Conservation (phyloP, 2,888 invertebrate genomes). For the Ophioninae sp. region DNA sequence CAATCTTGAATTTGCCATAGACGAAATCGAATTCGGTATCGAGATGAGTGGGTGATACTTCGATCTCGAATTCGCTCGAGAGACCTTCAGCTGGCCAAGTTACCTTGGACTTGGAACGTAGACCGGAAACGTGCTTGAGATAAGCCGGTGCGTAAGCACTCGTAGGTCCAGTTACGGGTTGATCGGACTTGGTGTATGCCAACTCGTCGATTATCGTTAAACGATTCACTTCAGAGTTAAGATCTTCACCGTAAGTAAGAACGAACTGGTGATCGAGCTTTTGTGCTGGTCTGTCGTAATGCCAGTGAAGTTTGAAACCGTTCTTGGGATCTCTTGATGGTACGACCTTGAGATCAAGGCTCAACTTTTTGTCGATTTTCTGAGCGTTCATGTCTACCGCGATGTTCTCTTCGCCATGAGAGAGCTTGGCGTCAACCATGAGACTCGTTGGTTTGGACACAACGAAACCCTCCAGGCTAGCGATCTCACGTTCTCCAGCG, state of each 20-base stretch:
- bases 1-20: conserved; percentile 84
- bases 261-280: conserved; percentile 82
- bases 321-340: conserved; percentile 84
- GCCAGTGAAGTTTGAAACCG: conserved; percentile 85
- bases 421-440: conserved; percentile 82
- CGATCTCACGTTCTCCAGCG: conserved; percentile 80
- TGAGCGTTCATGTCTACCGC: conserved; percentile 82
- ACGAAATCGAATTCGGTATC: conserved; percentile 83
- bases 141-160: conserved; percentile 24
- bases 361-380: conserved; percentile 79
- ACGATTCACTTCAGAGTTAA: conserved; percentile 83
- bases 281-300: conserved; percentile 80
- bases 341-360: conserved; percentile 82
- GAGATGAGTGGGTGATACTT: conserved; percentile 83
- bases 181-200: conserved; percentile 64
- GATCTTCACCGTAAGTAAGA: conserved; percentile 85
- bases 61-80: conserved; percentile 82
- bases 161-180: conserved; percentile 23
- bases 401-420: conserved; percentile 81
- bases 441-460: conserved; percentile 79
- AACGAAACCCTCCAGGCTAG: conserved; percentile 83
- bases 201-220: conserved; percentile 79
- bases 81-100: conserved; percentile 72
- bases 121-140: conserved; percentile 40
- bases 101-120: conserved; percentile 68